phyloP scores from a whole-genome alignment of 2,888 invertebrate genomes.

The Tiliacea citrago region DNA sequence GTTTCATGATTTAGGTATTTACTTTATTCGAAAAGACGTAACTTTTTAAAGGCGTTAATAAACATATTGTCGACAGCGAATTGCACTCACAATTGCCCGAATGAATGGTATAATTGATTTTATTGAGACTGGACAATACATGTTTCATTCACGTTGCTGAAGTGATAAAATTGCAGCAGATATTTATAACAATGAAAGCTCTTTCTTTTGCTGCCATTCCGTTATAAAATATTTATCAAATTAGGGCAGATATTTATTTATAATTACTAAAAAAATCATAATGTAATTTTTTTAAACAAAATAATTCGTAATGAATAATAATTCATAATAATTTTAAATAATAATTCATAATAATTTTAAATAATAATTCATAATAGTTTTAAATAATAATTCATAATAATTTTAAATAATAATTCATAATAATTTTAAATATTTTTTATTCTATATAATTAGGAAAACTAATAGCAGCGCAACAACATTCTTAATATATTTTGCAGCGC shows the following conservation, averaged over 20 bases:
- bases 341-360: no score
- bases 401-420: no score
- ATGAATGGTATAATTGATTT: slow-evolving; percentile 26
- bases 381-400: no score
- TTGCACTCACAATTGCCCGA: slow-evolving; percentile 11
- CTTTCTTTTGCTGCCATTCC: neutral
- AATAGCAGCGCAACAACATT: neutral
- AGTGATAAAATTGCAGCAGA: slow-evolving; percentile 24
- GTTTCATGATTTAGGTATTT: neutral
- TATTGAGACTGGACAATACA: slow-evolving; percentile 19
- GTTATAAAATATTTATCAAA: neutral
- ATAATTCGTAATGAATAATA: no score
- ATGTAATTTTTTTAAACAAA: no score
- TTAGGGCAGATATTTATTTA: neutral
- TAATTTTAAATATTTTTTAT: no score
- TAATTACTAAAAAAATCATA: neutral
- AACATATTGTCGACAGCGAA: neutral
- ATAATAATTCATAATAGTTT: no score
- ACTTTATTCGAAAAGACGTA: neutral
- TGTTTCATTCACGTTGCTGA: neutral
- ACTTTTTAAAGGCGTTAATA: neutral
- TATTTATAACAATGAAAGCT: neutral
- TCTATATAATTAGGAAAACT: no score
- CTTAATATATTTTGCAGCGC: neutral
- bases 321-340: no score